Conservation (phyloP, 2,113 vertebrate genomes). For the Myocastor coypus region DNA sequence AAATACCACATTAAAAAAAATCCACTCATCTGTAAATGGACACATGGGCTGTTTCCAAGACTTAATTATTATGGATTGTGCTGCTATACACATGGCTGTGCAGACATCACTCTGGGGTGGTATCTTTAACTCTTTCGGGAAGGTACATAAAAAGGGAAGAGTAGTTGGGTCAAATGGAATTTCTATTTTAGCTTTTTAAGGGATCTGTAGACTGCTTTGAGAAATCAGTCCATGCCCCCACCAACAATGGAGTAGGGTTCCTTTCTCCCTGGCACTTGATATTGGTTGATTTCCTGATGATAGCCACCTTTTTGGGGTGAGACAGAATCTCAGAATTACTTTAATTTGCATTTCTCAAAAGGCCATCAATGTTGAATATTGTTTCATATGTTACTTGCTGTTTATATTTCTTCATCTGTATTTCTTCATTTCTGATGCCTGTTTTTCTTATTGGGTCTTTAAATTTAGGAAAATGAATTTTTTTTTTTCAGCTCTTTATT, state of each 20-base stretch:
- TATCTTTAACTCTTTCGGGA: neutral
- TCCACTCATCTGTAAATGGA: neutral
- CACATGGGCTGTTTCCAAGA: neutral
- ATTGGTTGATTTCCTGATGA: neutral
- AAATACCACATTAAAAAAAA: neutral
- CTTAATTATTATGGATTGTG: neutral
- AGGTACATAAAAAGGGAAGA: neutral
- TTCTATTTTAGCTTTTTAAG: neutral
- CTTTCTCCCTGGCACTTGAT: neutral
- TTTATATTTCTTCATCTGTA: neutral
- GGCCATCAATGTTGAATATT: neutral
- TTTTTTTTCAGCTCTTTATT: neutral
- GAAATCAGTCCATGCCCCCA: neutral
- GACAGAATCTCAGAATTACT: neutral
- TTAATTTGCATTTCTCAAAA: neutral
- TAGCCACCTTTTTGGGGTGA: neutral
- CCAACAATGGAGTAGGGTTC: neutral
- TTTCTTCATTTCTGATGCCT: neutral
- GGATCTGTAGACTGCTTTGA: neutral
- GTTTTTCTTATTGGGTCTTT: neutral
- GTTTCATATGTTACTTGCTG: neutral
- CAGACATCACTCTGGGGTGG: neutral
- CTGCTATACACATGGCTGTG: neutral
- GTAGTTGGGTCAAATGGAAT: neutral
- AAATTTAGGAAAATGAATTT: neutral